Conservation (phyloP, 2,797 vertebrate genomes). For the Buceros bicornis region DNA sequence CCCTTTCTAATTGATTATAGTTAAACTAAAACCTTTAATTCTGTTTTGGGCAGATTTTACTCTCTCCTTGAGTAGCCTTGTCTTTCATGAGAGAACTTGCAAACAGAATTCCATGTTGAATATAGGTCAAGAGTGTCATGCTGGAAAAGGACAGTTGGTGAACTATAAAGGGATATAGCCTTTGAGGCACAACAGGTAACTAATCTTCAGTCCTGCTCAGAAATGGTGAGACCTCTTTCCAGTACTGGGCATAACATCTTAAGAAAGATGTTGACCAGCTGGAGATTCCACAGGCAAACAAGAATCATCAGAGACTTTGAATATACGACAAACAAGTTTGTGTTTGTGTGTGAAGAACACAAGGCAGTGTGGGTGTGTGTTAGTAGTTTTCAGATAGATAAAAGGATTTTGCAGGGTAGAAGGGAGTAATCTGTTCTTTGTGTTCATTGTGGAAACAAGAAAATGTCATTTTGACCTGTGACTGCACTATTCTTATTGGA, state of each 20-base stretch:
- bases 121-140: neutral
- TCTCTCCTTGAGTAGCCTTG: neutral
- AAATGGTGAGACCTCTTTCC: neutral
- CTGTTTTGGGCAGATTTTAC: neutral
- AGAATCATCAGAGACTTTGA: neutral
- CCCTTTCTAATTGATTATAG: neutral
- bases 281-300: neutral
- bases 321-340: neutral
- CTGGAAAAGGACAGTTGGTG: neutral
- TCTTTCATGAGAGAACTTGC: neutral
- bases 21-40: neutral
- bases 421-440: neutral
- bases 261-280: neutral
- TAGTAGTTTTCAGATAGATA: neutral
- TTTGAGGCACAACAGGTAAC: neutral
- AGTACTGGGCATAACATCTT: neutral
- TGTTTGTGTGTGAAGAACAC: neutral
- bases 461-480: neutral
- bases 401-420: neutral
- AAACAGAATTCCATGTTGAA: neutral
- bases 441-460: neutral
- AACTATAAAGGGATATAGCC: neutral
- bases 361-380: neutral
- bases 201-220: neutral
- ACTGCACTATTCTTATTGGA: neutral